Conservation (phyloP, 2,888 invertebrate species). For the Deladenus siricidicola region DNA sequence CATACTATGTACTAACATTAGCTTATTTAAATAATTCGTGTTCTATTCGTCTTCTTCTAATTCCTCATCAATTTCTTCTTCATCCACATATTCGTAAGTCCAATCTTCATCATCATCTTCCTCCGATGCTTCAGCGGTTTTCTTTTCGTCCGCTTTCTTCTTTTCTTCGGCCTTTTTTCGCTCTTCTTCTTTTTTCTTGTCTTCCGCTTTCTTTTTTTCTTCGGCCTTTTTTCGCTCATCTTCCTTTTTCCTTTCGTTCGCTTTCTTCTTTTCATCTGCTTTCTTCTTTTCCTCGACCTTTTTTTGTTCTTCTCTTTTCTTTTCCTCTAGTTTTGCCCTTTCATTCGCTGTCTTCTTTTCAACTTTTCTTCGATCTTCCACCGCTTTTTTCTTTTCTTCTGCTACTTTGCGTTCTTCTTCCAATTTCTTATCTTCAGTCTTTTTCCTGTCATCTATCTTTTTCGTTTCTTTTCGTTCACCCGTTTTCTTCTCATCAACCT, state of each 20-base stretch:
- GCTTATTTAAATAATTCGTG: too few relatives aligned
- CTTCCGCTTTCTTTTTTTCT: background rate
- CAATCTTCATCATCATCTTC: constrained; percentile 7
- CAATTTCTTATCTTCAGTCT: background rate
- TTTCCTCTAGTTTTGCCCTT: background rate
- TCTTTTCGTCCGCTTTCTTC: constrained; percentile 4
- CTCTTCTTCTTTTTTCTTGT: background rate
- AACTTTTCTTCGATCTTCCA: too few relatives aligned
- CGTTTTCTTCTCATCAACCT: background rate
- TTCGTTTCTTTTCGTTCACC: background rate
- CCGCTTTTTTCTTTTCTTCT: background rate
- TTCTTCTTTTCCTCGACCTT: background rate
- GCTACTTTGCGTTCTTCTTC: background rate
- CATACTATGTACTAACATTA: too few relatives aligned
- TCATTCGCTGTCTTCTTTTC: background rate
- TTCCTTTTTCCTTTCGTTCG: background rate
- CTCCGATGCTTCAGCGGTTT: background rate
- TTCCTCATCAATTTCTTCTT: background rate
- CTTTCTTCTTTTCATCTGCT: background rate
- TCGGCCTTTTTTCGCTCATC: background rate
- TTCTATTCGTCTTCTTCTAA: background rate
- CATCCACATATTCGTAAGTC: constrained; percentile 8
- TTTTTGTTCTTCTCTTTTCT: background rate
- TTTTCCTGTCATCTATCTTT: background rate
- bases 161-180: background rate